A percentile compares a stretch with the other conserved stretches of the same genome.
Evolutionary conservation across 2,888 invertebrate species (phyloP).

Genomic region (Flexamia atlantica): DNA sequence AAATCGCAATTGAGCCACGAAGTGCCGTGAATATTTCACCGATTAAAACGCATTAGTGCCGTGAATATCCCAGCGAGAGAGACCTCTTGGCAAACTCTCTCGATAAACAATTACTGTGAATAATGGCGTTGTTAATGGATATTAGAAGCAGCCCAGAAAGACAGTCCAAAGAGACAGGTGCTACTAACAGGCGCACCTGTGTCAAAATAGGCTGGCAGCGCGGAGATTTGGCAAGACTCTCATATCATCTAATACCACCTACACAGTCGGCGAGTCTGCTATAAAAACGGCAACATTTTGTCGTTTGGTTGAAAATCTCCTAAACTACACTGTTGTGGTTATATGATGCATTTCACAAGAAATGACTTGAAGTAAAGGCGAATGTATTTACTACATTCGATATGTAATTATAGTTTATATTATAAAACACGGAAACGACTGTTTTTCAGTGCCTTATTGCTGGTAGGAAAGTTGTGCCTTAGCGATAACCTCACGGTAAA

Average conservation of each 20-base stretch:
- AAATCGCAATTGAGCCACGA: not conserved
- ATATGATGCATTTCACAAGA: too few species aligned
- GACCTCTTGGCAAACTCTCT: not conserved
- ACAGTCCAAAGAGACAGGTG: conserved; percentile 9
- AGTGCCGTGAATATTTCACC: too few species aligned
- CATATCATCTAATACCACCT: not conserved
- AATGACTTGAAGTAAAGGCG: too few species aligned
- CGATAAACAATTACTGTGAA: conserved; percentile 11
- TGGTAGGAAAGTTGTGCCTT: too few species aligned
- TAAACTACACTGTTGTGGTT: too few species aligned
- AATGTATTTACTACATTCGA: too few species aligned
- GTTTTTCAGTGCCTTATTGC: too few species aligned
- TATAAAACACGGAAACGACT: too few species aligned
- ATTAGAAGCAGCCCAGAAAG: not conserved
- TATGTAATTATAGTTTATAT: too few species aligned
- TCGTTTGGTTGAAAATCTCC: too few species aligned
- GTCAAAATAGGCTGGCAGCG: conserved; percentile 27
- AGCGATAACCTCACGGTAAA: too few species aligned
- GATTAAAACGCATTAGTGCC: too few species aligned
- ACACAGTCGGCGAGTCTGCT: not conserved
- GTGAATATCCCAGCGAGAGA: not conserved
- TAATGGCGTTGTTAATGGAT: conserved; percentile 33
- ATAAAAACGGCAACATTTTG: not conserved
- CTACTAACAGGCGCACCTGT: not conserved
- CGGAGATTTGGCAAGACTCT: not conserved